Conservation (phyloP, 2,888 invertebrate species). For the Amphipyra tragopoginis region DNA sequence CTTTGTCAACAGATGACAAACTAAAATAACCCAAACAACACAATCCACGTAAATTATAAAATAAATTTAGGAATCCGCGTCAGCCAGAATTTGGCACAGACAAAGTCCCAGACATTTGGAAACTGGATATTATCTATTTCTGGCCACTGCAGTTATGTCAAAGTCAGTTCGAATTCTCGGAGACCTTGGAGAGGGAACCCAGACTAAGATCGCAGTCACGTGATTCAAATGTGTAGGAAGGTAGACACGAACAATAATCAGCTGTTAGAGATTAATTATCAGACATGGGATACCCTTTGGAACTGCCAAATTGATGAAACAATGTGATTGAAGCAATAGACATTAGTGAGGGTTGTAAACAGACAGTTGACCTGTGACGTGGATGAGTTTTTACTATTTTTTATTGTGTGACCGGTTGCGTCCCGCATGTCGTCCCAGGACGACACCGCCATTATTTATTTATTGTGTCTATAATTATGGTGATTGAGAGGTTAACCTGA, state of each 20-base stretch:
- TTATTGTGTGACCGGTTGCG: too few relatives aligned
- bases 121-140: conserved; percentile 75
- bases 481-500: too few relatives aligned
- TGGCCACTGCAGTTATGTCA: conserved; percentile 55
- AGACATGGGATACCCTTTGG: background rate
- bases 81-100: conserved; percentile 74
- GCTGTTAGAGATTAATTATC: conserved; percentile 3
- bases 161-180: conserved; percentile 23
- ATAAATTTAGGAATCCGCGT: conserved; percentile 52
- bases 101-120: conserved; percentile 67
- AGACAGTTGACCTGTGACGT: too few relatives aligned
- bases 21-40: conserved; percentile 36
- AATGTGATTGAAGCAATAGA: too few relatives aligned
- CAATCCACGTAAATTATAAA: conserved; percentile 55
- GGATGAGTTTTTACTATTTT: too few relatives aligned
- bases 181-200: conserved; percentile 37
- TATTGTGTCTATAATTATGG: too few relatives aligned
- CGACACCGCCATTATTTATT: too few relatives aligned
- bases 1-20: conserved; percentile 34
- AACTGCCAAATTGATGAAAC: too few relatives aligned
- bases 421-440: too few relatives aligned
- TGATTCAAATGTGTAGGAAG: conserved; percentile 30
- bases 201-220: conserved; percentile 31
- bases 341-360: too few relatives aligned
- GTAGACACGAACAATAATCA: background rate